phyloP scores from a whole-genome alignment of 2,888 invertebrate genomes.

The Troides helena region DNA sequence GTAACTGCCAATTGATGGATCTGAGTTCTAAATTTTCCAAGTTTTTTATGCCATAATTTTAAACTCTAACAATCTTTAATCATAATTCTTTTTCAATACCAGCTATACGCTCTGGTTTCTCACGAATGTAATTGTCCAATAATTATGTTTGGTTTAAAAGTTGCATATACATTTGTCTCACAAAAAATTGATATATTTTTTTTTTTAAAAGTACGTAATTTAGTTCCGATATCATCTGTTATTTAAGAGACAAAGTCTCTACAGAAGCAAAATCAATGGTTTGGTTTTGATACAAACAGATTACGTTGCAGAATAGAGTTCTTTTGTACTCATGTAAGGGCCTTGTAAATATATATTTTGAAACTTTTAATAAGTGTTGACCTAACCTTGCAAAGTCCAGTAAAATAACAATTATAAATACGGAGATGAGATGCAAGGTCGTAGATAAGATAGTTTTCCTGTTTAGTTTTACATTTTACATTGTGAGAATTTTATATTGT shows the following conservation, averaged over 20 bases:
- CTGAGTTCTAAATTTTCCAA: background rate
- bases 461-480: conserved; percentile 24
- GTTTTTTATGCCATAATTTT: background rate
- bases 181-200: background rate
- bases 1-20: background rate
- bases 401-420: conserved; percentile 26
- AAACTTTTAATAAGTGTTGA: background rate
- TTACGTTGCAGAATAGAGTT: background rate
- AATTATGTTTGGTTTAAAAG: background rate
- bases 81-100: conserved; percentile 16
- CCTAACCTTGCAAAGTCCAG: conserved; percentile 13
- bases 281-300: no score
- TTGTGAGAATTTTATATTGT: conserved; percentile 28
- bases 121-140: background rate
- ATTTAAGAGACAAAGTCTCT: no score
- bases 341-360: background rate
- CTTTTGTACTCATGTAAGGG: background rate
- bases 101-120: no score
- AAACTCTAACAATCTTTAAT: conserved; percentile 9
- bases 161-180: background rate
- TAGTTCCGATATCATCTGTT: no score
- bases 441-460: conserved; percentile 27
- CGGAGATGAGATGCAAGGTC: conserved; percentile 25
- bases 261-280: no score
- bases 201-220: background rate